phyloP scores from a whole-genome alignment of 2,113 vertebrate genomes.

The Phoenicopterus ruber region DNA sequence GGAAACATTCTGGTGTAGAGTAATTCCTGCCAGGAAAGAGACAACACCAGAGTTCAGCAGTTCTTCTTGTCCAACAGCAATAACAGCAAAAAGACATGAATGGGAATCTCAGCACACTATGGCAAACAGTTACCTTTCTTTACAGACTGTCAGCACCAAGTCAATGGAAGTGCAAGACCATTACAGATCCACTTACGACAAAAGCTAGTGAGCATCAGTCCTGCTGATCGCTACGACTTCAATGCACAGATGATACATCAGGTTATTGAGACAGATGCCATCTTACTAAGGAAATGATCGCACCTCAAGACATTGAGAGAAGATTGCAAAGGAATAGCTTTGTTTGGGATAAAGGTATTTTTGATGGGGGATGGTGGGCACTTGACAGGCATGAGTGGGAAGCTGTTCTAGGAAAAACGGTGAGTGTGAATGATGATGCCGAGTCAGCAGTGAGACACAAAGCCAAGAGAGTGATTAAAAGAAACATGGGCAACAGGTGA shows the following conservation, averaged over 20 bases:
- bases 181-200: background rate
- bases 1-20: background rate
- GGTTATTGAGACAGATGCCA: background rate
- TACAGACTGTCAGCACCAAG: background rate
- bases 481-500: background rate
- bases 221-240: background rate
- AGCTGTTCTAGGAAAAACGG: background rate
- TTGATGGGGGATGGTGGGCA: background rate
- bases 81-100: background rate
- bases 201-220: background rate
- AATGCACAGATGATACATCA: background rate
- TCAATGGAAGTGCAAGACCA: background rate
- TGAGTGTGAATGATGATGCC: background rate
- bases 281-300: background rate
- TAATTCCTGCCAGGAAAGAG: background rate
- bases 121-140: background rate
- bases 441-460: background rate
- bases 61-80: background rate
- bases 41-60: background rate
- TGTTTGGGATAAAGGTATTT: background rate
- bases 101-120: background rate
- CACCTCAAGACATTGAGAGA: background rate
- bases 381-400: background rate
- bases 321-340: background rate
- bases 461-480: conserved; percentile 20